Evolutionary conservation across 2,113 vertebrate genomes (phyloP).

Genomic region (Athene noctua): DNA sequence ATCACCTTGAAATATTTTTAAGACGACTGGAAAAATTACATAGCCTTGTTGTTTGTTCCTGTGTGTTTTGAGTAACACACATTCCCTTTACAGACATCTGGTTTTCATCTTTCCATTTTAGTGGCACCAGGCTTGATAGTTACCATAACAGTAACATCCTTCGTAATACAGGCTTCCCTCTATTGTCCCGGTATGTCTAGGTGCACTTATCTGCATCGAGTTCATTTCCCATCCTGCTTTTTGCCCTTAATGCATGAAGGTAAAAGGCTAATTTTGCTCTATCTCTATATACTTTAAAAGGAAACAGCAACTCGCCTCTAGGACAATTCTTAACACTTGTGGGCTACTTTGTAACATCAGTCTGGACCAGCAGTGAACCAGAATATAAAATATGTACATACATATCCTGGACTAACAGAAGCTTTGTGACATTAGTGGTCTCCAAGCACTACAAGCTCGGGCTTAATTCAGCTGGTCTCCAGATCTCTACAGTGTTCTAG

Average conservation of each 20-base stretch:
- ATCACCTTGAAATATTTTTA: not conserved
- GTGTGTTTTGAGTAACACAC: not conserved
- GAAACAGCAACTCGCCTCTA: not conserved
- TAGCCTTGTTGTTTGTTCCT: slow-evolving; percentile 19
- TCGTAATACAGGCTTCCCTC: slow-evolving; percentile 24
- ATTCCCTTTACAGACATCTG: slow-evolving; percentile 19
- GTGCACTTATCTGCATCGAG: slow-evolving; percentile 1
- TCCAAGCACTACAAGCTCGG: not conserved
- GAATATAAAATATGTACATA: not conserved
- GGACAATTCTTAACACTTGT: not conserved
- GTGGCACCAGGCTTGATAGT: slow-evolving; percentile 11
- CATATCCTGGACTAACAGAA: not conserved
- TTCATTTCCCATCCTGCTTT: slow-evolving; percentile 30
- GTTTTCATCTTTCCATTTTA: slow-evolving; percentile 49
- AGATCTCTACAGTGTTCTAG: not conserved
- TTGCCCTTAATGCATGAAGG: not conserved
- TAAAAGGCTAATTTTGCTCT: not conserved
- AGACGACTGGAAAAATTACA: not conserved
- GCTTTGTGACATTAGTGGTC: not conserved
- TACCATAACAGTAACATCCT: slow-evolving; percentile 48
- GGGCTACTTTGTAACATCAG: not conserved
- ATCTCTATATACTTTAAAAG: not conserved
- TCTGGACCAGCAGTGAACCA: not conserved
- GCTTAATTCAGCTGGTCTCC: not conserved
- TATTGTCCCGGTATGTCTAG: not conserved